Conservation (phyloP, 2,888 invertebrate genomes). For the Morinoia aosen region DNA sequence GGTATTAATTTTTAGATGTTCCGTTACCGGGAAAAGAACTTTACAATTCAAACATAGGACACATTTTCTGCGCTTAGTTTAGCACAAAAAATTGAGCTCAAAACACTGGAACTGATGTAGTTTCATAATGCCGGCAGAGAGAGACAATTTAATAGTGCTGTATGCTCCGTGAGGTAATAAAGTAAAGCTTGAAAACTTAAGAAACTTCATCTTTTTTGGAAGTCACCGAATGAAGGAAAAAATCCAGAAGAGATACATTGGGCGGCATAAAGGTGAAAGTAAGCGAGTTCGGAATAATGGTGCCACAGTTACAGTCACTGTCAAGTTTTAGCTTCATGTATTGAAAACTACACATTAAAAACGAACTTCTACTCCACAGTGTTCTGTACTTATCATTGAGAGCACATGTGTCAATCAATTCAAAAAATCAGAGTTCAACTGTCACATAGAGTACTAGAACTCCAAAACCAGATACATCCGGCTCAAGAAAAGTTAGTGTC, state of each 20-base stretch:
- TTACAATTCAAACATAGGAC: no score
- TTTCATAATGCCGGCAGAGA: no score
- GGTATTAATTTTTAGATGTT: no score
- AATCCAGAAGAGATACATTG: neutral
- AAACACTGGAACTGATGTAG: no score
- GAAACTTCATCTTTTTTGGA: neutral
- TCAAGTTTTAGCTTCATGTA: neutral
- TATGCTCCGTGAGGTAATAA: neutral
- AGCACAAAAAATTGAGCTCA: no score
- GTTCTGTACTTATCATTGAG: neutral
- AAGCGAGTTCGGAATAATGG: neutral
- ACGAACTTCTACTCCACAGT: neutral
- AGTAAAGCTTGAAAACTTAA: neutral
- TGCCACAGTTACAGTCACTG: neutral
- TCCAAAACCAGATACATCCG: neutral
- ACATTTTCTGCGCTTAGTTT: no score
- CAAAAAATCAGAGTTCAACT: neutral
- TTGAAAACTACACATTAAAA: neutral
- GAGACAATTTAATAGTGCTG: no score
- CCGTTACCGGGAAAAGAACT: no score
- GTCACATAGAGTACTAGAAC: neutral
- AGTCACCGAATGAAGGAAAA: neutral
- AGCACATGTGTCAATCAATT: neutral
- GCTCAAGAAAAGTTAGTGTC: neutral
- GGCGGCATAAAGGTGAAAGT: neutral